These are phyloP conservation scores for Brachionus plicatilis DNA, from an alignment of 1,140 invertebrate species.

Conservation along the genomic window DNA sequence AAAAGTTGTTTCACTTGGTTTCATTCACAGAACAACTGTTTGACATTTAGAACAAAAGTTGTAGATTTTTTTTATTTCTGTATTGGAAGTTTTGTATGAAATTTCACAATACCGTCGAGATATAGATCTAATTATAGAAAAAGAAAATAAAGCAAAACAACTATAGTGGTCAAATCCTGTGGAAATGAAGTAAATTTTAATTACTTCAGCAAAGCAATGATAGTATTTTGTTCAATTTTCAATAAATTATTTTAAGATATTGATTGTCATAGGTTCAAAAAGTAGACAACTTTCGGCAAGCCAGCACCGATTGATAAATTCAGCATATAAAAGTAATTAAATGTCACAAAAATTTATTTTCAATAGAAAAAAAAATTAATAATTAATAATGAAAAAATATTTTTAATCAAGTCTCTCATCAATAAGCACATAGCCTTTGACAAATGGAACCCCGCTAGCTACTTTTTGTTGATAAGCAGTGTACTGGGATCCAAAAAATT, in stretches of 20 bases:
- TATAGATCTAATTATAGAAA: too few relatives aligned
- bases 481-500: constrained; percentile 88
- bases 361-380: neutral
- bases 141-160: too few relatives aligned
- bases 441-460: constrained; percentile 83
- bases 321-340: neutral
- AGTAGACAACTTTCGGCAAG: neutral
- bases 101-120: too few relatives aligned
- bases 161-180: too few relatives aligned
- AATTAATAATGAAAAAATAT: neutral
- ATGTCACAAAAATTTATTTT: neutral
- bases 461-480: constrained; percentile 78
- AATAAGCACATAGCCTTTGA: constrained; percentile 60
- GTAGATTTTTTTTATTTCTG: too few relatives aligned
- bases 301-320: neutral
- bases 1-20: too few relatives aligned
- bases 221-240: neutral
- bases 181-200: too few relatives aligned
- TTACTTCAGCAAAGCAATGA: too few relatives aligned
- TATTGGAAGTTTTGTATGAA: too few relatives aligned
- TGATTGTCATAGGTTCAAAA: neutral
- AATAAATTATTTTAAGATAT: neutral
- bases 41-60: too few relatives aligned
- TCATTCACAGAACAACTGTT: too few relatives aligned
- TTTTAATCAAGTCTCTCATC: constrained; percentile 37